Conservation (phyloP, 2,113 vertebrate genomes). For the Amblyornis subalaris region DNA sequence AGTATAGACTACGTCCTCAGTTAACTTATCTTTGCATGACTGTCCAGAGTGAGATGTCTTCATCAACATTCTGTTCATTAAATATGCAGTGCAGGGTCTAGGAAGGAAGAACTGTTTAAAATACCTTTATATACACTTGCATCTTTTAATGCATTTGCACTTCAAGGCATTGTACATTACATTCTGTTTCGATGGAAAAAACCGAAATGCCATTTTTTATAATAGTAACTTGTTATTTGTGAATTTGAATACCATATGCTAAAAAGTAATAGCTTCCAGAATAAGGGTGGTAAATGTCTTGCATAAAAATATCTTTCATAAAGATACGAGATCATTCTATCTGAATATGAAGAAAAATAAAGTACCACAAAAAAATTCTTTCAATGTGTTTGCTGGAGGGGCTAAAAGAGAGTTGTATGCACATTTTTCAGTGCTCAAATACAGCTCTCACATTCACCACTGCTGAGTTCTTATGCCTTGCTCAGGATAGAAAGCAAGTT, state of each 20-base stretch:
- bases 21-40: not conserved
- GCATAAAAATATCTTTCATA: not conserved
- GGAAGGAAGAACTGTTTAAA: not conserved
- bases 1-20: not conserved
- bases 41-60: not conserved
- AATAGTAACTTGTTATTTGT: slow-evolving; percentile 18
- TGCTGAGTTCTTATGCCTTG: not conserved
- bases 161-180: not conserved
- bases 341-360: not conserved
- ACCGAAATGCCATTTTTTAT: not conserved
- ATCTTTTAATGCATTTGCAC: not conserved
- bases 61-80: not conserved
- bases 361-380: not conserved
- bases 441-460: not conserved
- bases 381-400: not conserved
- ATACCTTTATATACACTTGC: not conserved
- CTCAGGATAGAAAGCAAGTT: not conserved
- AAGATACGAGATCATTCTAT: not conserved
- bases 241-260: not conserved
- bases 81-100: not conserved
- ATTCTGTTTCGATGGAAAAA: not conserved
- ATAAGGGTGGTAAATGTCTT: not conserved
- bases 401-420: not conserved
- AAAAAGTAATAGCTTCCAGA: not conserved
- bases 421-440: not conserved